Evolutionary conservation across 2,797 vertebrate genomes (phyloP).

Genomic region (Fistularia commersonii): DNA sequence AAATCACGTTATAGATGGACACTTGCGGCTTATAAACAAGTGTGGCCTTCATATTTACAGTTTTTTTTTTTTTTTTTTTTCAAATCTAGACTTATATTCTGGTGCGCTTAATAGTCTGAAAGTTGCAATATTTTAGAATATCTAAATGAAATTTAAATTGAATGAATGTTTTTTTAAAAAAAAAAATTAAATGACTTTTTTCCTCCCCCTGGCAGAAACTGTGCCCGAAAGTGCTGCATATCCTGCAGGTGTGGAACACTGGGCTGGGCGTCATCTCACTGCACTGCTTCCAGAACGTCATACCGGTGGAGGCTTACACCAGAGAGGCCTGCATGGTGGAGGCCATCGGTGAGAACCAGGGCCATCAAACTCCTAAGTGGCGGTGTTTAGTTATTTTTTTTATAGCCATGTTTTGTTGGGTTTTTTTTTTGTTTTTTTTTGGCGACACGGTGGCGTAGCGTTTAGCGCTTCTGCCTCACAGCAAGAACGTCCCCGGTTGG

Average conservation of each 20-base stretch:
- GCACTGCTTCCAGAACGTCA: slow-evolving; percentile 89
- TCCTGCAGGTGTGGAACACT: slow-evolving; percentile 85
- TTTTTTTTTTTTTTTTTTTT: too few relatives aligned
- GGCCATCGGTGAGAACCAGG: slow-evolving; percentile 79
- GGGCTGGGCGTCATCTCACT: slow-evolving; percentile 83
- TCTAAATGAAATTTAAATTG: not conserved
- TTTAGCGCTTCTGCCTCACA: not conserved
- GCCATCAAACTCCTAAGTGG: not conserved
- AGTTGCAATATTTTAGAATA: not conserved
- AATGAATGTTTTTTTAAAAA: not conserved
- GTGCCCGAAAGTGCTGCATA: slow-evolving; percentile 83
- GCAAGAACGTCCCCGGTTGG: not conserved
- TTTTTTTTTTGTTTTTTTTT: not conserved
- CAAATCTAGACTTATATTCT: too few relatives aligned
- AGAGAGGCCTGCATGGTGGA: slow-evolving; percentile 90
- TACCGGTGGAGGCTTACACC: slow-evolving; percentile 87
- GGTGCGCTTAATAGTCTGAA: not conserved
- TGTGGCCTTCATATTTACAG: too few relatives aligned
- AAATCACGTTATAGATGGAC: too few relatives aligned
- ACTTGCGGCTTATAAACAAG: too few relatives aligned
- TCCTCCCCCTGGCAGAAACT: slow-evolving; percentile 67
- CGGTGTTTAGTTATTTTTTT: not conserved
- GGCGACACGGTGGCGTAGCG: not conserved
- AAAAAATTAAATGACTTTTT: not conserved
- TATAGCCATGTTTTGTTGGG: not conserved